These are phyloP conservation scores for Nesidiocoris tenuis DNA, from an alignment of 2,888 invertebrate genomes.

Conservation along the genomic window DNA sequence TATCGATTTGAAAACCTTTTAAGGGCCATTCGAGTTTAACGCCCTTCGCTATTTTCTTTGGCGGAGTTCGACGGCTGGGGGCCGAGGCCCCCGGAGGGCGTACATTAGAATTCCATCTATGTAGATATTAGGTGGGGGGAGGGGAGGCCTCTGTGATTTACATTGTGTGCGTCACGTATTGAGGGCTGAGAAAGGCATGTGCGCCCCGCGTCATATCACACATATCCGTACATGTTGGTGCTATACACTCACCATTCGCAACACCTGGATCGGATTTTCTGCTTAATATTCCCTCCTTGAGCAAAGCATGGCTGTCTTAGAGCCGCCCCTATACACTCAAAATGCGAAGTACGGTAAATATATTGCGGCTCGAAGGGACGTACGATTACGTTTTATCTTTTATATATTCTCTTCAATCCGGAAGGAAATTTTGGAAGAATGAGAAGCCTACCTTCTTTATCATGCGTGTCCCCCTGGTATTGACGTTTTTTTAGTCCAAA, in stretches of 20 bases:
- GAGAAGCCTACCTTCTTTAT: background rate
- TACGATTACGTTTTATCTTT: too few species aligned
- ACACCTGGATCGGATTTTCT: constrained; percentile 38
- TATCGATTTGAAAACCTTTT: constrained; percentile 29
- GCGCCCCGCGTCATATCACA: constrained; percentile 8
- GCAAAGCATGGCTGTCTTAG: constrained; percentile 24
- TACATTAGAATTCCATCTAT: constrained; percentile 40
- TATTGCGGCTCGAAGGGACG: background rate
- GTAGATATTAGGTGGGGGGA: constrained; percentile 38
- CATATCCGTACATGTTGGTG: constrained; percentile 13
- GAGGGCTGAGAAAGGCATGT: background rate
- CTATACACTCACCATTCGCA: constrained; percentile 36
- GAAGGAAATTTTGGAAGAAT: background rate
- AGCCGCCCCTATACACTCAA: background rate
- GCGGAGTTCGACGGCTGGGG: background rate
- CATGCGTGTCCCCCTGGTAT: too few species aligned
- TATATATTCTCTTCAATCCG: background rate
- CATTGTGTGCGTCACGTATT: constrained; percentile 29
- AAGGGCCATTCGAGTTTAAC: constrained; percentile 27
- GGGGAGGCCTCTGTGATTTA: constrained; percentile 27
- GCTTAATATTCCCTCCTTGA: constrained; percentile 37
- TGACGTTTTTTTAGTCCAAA: too few species aligned
- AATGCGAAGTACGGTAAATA: background rate
- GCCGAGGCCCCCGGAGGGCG: constrained; percentile 6
- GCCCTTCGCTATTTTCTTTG: constrained; percentile 1